phyloP scores from a whole-genome alignment of 2,888 invertebrate genomes.

The Spisula subtruncata region DNA sequence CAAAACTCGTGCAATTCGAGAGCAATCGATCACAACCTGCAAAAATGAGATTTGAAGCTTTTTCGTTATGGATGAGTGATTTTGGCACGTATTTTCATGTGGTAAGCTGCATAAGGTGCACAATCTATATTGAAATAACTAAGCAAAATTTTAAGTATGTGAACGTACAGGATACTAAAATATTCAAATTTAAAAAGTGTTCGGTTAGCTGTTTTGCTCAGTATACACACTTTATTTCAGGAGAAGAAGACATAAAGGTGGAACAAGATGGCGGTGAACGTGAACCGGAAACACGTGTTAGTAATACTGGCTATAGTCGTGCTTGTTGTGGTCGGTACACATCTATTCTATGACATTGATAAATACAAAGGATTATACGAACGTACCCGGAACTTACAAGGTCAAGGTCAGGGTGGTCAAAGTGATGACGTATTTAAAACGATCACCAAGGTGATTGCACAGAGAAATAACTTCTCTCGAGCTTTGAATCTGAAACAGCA shows the following conservation, averaged over 20 bases:
- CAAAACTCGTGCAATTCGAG: too few species aligned
- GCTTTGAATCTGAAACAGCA: conserved; percentile 25
- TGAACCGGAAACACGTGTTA: background rate
- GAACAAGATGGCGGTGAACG: background rate
- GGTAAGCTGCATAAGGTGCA: too few species aligned
- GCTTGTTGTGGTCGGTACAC: background rate
- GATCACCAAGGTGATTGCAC: background rate
- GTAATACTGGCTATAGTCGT: background rate
- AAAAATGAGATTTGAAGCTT: too few species aligned
- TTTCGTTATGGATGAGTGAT: too few species aligned
- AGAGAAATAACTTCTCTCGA: conserved; percentile 26
- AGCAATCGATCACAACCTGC: too few species aligned
- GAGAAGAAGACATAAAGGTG: background rate
- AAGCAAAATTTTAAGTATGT: too few species aligned
- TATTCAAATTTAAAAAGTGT: too few species aligned
- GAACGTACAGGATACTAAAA: too few species aligned
- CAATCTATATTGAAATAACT: too few species aligned
- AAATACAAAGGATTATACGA: conserved; percentile 1
- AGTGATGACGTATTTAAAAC: background rate
- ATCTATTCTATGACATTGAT: background rate
- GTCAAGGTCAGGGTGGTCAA: background rate
- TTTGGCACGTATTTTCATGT: too few species aligned
- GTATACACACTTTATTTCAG: background rate
- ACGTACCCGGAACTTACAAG: background rate
- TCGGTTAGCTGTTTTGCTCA: too few species aligned